Percentiles rank a stretch among this genome's conserved stretches.
phyloP scores from a whole-genome alignment of 2,888 invertebrate genomes.

The Archips crataeganus region DNA sequence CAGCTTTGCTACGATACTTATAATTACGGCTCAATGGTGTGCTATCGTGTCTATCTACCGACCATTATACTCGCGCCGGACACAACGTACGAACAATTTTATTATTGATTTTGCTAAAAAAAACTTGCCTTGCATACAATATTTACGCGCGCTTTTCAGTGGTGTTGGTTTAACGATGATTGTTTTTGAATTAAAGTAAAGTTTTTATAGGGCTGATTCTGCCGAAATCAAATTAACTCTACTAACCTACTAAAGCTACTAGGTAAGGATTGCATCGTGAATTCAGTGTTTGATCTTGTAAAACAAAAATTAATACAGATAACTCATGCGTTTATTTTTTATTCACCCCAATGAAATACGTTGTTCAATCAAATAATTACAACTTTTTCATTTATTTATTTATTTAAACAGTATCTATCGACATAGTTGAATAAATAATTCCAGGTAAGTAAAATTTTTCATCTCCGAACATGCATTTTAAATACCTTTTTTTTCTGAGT shows the following conservation, averaged over 20 bases:
- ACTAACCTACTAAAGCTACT: no score
- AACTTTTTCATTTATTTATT: no score
- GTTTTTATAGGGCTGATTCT: no score
- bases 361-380: no score
- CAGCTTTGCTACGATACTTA: constrained; percentile 81
- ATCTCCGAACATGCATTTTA: not conserved
- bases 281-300: no score
- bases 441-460: not conserved
- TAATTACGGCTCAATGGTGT: constrained; percentile 69
- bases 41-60: constrained; percentile 77
- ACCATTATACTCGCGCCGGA: constrained; percentile 69
- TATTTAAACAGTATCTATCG: no score
- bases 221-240: no score
- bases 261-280: no score
- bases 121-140: constrained; percentile 54
- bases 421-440: not conserved
- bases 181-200: no score
- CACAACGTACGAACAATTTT: constrained; percentile 66
- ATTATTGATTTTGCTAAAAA: constrained; percentile 78
- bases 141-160: constrained; percentile 25
- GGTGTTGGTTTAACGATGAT: not conserved
- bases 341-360: no score
- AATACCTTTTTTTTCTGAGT: not conserved
- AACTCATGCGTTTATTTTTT: no score
- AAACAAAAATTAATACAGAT: no score